Conservation (phyloP, 2,113 vertebrate genomes). For the Chaetodon auriga region DNA sequence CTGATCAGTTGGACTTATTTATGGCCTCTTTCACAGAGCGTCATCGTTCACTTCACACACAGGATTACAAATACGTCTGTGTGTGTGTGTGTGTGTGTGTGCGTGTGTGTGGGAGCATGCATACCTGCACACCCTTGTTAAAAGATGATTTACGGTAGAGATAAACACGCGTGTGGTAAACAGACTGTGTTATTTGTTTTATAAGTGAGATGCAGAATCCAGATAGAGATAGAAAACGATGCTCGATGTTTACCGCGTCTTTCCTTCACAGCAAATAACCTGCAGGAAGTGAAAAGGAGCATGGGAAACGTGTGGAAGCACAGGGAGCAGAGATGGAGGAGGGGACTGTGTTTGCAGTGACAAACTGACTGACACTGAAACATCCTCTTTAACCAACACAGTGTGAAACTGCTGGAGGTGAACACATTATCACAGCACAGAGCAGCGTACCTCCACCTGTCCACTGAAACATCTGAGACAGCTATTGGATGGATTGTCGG, state of each 20-base stretch:
- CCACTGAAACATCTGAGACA: too few relatives aligned
- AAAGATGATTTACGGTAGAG: not conserved
- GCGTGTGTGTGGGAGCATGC: too few relatives aligned
- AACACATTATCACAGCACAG: too few relatives aligned
- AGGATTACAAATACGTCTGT: not conserved
- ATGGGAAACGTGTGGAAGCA: too few relatives aligned
- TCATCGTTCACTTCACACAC: too few relatives aligned
- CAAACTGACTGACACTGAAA: too few relatives aligned
- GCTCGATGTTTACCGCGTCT: not conserved
- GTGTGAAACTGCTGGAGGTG: too few relatives aligned
- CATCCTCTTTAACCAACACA: too few relatives aligned
- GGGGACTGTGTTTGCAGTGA: too few relatives aligned
- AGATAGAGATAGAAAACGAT: not conserved
- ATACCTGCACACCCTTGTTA: not conserved
- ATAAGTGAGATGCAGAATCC: not conserved
- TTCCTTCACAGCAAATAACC: conserved; percentile 10
- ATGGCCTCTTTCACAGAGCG: not conserved
- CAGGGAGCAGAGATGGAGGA: too few relatives aligned
- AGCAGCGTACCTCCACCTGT: too few relatives aligned
- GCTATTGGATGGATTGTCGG: too few relatives aligned
- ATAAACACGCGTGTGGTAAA: conserved; percentile 5
- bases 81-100: not conserved
- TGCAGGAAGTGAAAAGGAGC: not conserved
- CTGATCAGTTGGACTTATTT: not conserved
- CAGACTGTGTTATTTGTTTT: conserved; percentile 11